A percentile compares a stretch with the other conserved stretches of the same genome.
phyloP scores from a whole-genome alignment of 2,888 invertebrate species.

The Ischnura elegans region DNA sequence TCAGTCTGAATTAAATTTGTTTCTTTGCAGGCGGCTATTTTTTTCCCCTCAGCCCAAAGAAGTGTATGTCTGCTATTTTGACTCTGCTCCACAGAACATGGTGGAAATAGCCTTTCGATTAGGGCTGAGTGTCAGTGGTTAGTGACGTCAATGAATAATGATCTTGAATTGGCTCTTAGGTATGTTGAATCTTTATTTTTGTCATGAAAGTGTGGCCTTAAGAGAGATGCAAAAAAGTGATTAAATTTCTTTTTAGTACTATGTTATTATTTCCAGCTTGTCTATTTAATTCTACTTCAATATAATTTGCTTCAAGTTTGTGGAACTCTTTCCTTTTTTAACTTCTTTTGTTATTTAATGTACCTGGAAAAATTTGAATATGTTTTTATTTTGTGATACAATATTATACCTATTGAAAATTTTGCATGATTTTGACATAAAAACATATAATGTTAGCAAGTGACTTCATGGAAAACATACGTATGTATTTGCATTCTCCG shows the following conservation, averaged over 20 bases:
- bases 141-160: background rate
- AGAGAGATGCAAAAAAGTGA: background rate
- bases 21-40: conserved; percentile 84
- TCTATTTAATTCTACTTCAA: too few species aligned
- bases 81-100: conserved; percentile 91
- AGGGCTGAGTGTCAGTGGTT: conserved; percentile 78
- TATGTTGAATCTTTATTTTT: background rate
- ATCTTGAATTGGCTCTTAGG: background rate
- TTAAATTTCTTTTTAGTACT: background rate
- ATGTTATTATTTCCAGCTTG: background rate
- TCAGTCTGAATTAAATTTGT: conserved; percentile 51
- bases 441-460: too few species aligned
- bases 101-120: conserved; percentile 93
- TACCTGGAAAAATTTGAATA: too few species aligned
- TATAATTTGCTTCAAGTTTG: too few species aligned
- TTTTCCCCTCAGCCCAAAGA: conserved; percentile 88
- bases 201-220: background rate
- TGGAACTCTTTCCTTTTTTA: too few species aligned
- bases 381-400: too few species aligned
- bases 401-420: too few species aligned
- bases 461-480: too few species aligned
- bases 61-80: conserved; percentile 92
- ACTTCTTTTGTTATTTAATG: too few species aligned
- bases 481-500: too few species aligned
- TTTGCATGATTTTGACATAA: too few species aligned